Evolutionary conservation across 2,797 vertebrate genomes (phyloP).

Genomic region (Lophius americanus): DNA sequence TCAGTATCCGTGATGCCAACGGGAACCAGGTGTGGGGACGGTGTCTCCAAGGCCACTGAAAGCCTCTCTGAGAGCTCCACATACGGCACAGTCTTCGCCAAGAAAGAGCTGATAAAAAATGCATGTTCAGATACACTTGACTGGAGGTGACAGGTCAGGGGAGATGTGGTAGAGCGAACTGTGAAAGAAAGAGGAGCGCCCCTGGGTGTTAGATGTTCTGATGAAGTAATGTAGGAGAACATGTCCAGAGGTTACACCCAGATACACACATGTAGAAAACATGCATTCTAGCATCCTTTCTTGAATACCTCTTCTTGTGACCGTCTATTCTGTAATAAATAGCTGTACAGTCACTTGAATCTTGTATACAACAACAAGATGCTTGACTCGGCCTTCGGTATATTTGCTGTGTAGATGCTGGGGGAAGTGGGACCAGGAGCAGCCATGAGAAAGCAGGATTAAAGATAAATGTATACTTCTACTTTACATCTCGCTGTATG

Average conservation of each 20-base stretch:
- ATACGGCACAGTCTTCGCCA: constrained; percentile 29
- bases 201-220: constrained; percentile 5
- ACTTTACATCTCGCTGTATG: constrained; percentile 51
- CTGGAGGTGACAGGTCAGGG: constrained; percentile 37
- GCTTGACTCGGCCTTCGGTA: too few relatives aligned
- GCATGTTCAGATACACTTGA: constrained; percentile 52
- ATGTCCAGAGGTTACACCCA: constrained; percentile 17
- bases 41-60: constrained; percentile 33
- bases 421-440: too few relatives aligned
- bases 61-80: constrained; percentile 40
- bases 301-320: constrained; percentile 9
- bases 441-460: too few relatives aligned
- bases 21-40: constrained; percentile 26
- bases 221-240: constrained; percentile 15
- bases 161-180: constrained; percentile 31
- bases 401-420: too few relatives aligned
- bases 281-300: constrained; percentile 1
- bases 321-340: not conserved
- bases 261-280: not conserved
- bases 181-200: constrained; percentile 15
- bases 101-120: constrained; percentile 64
- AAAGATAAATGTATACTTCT: constrained; percentile 44
- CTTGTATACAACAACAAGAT: constrained; percentile 7
- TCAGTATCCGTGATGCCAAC: constrained; percentile 11
- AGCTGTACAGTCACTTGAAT: constrained; percentile 11